These are phyloP conservation scores for Novumbra hubbsi DNA, from an alignment of 2,797 vertebrate genomes.

Conservation along the genomic window DNA sequence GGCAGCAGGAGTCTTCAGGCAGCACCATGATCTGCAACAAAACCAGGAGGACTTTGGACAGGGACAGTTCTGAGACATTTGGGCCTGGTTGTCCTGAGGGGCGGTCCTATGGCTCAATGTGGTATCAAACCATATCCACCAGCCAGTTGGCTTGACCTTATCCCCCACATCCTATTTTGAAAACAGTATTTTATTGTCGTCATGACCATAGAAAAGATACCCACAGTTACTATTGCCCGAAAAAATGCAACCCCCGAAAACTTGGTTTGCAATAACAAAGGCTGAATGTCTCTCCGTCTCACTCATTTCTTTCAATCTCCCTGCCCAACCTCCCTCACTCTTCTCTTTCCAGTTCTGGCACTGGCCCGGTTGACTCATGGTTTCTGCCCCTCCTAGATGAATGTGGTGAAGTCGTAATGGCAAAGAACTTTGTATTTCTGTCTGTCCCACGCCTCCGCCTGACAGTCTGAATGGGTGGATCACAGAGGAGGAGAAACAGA, in stretches of 20 bases:
- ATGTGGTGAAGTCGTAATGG: neutral
- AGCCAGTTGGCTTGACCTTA: no score
- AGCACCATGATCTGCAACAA: no score
- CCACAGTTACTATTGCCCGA: neutral
- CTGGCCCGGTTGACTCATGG: neutral
- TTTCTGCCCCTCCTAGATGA: neutral
- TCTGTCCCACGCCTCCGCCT: neutral
- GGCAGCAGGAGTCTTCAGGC: no score
- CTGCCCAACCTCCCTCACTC: neutral
- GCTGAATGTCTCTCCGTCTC: constrained; percentile 27
- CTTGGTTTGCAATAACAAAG: neutral
- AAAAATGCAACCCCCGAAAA: neutral
- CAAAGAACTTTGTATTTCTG: neutral
- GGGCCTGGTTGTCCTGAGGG: no score
- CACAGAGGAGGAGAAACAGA: neutral
- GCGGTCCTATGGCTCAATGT: no score
- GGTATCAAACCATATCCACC: no score
- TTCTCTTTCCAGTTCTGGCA: neutral
- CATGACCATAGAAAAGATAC: neutral
- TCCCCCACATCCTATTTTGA: no score
- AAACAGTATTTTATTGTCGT: neutral
- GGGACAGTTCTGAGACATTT: no score
- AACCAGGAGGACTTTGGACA: no score
- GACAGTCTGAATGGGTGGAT: neutral
- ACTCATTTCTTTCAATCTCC: neutral